These are phyloP conservation scores for Platanista minor DNA, from an alignment of 2,113 vertebrate genomes.

Conservation along the genomic window DNA sequence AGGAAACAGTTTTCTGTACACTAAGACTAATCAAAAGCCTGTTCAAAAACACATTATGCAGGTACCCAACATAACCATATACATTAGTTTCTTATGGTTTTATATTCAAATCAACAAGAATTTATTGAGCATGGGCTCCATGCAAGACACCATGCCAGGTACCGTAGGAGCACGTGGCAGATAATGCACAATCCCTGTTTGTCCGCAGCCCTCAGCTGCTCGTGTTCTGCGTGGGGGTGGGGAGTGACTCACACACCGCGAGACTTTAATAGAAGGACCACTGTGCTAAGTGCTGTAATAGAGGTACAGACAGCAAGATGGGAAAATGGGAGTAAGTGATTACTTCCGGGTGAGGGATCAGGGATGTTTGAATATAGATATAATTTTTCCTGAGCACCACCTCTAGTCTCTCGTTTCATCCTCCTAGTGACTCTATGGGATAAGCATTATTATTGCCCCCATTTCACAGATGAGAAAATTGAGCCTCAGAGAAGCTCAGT, in stretches of 20 bases:
- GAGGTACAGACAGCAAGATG: neutral
- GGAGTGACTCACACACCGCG: neutral
- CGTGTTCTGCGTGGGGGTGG: rapidly evolving
- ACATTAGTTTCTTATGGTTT: conserved; percentile 52
- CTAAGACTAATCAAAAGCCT: conserved; percentile 67
- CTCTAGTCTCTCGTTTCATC: neutral
- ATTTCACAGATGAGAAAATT: neutral
- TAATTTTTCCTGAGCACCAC: neutral
- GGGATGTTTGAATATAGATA: neutral
- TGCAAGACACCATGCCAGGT: neutral
- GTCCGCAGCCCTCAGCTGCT: neutral
- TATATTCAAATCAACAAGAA: conserved; percentile 58
- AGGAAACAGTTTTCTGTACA: conserved; percentile 49
- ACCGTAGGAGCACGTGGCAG: neutral
- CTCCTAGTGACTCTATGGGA: neutral
- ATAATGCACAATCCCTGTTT: neutral
- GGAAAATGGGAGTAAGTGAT: neutral
- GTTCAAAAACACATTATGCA: conserved; percentile 45
- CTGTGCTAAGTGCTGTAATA: neutral
- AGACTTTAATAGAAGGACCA: neutral
- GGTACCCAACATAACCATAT: conserved; percentile 52
- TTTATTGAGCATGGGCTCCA: neutral
- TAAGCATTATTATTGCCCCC: neutral
- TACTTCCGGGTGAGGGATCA: neutral
- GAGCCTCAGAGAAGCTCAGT: neutral